Evolutionary conservation across 92 coral and sea anemone genomes (phyloP).

Genomic region (Montipora capitata): DNA sequence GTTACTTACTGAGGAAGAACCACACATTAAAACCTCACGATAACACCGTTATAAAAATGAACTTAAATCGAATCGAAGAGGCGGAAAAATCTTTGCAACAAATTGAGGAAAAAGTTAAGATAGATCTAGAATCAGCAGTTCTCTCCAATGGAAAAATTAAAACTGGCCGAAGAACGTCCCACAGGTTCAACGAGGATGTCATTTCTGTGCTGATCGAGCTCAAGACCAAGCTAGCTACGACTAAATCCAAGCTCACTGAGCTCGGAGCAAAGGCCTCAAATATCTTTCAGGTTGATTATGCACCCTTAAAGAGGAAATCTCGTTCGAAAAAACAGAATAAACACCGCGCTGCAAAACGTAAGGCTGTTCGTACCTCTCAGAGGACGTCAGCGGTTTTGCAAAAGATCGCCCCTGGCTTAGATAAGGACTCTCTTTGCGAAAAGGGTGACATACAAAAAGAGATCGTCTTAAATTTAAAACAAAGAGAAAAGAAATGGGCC

Average conservation of each 20-base stretch:
- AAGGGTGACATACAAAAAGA: constrained; percentile 26
- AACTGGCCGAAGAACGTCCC: constrained; percentile 39
- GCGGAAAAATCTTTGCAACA: constrained; percentile 14
- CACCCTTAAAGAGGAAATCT: constrained; percentile 42
- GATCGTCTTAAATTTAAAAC: constrained; percentile 7
- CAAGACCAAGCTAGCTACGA: constrained; percentile 13
- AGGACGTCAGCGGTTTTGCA: constrained; percentile 31
- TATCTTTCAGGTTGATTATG: constrained; percentile 29
- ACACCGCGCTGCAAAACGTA: constrained; percentile 41
- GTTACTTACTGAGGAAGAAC: constrained; percentile 38
- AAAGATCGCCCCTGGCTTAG: constrained; percentile 50
- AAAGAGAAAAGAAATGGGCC: constrained; percentile 42
- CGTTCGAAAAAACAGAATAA: constrained; percentile 36
- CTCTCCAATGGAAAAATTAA: constrained; percentile 21
- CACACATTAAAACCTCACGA: constrained; percentile 42
- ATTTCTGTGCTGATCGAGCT: constrained; percentile 38
- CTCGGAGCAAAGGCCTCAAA: constrained; percentile 36
- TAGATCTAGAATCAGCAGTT: constrained; percentile 36
- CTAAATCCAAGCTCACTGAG: constrained; percentile 31
- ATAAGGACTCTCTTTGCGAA: constrained; percentile 32
- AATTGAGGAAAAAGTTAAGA: constrained; percentile 33
- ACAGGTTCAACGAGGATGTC: constrained; percentile 27
- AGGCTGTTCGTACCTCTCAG: constrained; percentile 27
- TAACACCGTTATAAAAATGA: constrained; percentile 14
- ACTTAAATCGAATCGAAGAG: constrained; percentile 24